Evolutionary conservation across 2,113 vertebrate species (phyloP).

Genomic region (Mobula birostris): DNA sequence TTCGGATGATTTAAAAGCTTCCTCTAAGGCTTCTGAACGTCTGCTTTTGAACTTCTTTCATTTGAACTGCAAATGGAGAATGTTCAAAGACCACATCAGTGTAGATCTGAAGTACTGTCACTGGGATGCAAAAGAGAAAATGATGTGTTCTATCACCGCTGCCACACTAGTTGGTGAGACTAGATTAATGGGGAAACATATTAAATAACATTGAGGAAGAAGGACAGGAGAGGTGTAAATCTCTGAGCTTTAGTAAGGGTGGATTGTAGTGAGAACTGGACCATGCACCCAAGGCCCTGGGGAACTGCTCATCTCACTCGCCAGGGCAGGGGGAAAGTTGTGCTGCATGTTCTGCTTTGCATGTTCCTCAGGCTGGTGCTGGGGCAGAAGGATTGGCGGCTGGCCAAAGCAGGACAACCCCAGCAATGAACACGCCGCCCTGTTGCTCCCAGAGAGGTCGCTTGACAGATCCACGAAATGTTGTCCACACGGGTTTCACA

Average conservation of each 20-base stretch:
- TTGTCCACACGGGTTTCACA: too few species aligned
- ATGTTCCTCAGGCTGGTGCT: background rate
- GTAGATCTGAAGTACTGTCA: constrained; percentile 24
- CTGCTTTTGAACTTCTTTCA: background rate
- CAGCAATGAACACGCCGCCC: background rate
- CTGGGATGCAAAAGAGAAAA: constrained; percentile 34
- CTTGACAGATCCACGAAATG: background rate
- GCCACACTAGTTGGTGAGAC: background rate
- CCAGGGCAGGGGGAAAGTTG: background rate
- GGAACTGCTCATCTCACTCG: background rate
- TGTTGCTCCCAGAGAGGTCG: too few species aligned
- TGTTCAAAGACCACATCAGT: constrained; percentile 6
- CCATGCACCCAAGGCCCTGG: background rate
- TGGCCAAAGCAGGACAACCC: background rate
- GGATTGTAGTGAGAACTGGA: background rate
- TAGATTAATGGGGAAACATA: too few species aligned
- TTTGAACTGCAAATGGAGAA: constrained; percentile 32
- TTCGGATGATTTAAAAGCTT: background rate
- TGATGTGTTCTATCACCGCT: background rate
- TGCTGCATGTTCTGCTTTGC: too few species aligned
- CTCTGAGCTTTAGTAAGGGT: background rate
- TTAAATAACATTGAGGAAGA: background rate
- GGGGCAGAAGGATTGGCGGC: background rate
- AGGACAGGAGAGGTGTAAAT: background rate
- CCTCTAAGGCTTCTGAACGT: background rate